Evolutionary conservation across 2,797 vertebrate species (phyloP).

Genomic region (Lemur catta): DNA sequence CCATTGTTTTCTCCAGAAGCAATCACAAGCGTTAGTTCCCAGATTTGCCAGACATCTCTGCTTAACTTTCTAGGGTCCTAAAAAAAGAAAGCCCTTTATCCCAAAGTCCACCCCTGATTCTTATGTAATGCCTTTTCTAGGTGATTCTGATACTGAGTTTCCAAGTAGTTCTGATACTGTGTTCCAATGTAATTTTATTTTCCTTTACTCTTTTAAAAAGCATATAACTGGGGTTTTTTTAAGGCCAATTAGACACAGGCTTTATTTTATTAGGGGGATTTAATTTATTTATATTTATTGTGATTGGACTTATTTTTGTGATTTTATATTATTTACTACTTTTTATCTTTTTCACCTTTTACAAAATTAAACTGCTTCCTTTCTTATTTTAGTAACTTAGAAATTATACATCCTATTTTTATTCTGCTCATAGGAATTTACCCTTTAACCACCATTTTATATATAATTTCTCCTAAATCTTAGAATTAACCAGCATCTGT

Average conservation of each 20-base stretch:
- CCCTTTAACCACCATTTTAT: not conserved
- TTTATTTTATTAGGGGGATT: not conserved
- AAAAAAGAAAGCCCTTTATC: not conserved
- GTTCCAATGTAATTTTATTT: not conserved
- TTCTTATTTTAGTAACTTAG: not conserved
- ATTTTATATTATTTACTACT: not conserved
- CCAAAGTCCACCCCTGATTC: not conserved
- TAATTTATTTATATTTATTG: constrained; percentile 5
- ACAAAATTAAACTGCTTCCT: not conserved
- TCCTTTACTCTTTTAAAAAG: not conserved
- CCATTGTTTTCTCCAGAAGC: not conserved
- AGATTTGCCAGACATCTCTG: not conserved
- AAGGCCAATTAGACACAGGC: not conserved
- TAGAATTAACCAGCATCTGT: not conserved
- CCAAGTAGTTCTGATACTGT: not conserved
- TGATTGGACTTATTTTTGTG: not conserved
- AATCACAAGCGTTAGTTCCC: not conserved
- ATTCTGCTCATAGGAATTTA: not conserved
- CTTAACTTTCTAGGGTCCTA: not conserved
- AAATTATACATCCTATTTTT: not conserved
- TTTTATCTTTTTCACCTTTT: not conserved
- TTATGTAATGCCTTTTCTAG: not conserved
- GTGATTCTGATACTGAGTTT: not conserved
- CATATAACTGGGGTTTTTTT: not conserved
- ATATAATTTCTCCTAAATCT: not conserved